Conservation (phyloP, 2,888 invertebrate genomes). For the Mamestra brassicae region DNA sequence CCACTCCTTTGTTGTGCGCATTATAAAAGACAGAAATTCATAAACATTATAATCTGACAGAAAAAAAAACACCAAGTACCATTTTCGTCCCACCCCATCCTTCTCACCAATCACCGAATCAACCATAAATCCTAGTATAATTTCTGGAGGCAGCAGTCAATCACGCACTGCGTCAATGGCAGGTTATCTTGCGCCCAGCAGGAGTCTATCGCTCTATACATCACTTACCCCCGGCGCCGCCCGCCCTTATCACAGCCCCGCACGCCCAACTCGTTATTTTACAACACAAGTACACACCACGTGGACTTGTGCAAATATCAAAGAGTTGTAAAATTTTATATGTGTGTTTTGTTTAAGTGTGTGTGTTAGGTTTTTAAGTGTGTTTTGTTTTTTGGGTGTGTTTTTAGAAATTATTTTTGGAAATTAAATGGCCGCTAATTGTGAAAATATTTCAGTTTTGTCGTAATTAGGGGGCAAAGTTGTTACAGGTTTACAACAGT, state of each 20-base stretch:
- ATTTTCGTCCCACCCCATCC: neutral
- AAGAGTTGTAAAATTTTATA: conserved; percentile 63
- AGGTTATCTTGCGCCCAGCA: conserved; percentile 72
- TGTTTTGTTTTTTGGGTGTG: conserved; percentile 14
- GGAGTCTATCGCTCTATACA: conserved; percentile 68
- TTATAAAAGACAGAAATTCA: too few species aligned
- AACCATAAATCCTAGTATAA: conserved; percentile 62
- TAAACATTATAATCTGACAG: too few species aligned
- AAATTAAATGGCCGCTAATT: neutral
- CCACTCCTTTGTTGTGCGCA: too few species aligned
- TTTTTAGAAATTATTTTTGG: neutral
- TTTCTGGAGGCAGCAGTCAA: conserved; percentile 66
- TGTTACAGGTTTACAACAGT: too few species aligned
- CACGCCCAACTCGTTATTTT: conserved; percentile 72
- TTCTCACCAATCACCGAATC: conserved; percentile 23
- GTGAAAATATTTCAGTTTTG: neutral
- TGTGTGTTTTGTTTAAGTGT: conserved; percentile 36
- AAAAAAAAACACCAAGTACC: neutral
- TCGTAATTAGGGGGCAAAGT: too few species aligned
- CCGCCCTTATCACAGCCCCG: conserved; percentile 69
- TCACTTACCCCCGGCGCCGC: conserved; percentile 68
- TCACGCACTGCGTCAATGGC: conserved; percentile 69
- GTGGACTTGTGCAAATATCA: conserved; percentile 67
- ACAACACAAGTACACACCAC: conserved; percentile 68
- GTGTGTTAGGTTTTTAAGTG: conserved; percentile 8